These are phyloP conservation scores for Drosophila buzzatii DNA, from an alignment of 2,888 invertebrate species.

Conservation along the genomic window DNA sequence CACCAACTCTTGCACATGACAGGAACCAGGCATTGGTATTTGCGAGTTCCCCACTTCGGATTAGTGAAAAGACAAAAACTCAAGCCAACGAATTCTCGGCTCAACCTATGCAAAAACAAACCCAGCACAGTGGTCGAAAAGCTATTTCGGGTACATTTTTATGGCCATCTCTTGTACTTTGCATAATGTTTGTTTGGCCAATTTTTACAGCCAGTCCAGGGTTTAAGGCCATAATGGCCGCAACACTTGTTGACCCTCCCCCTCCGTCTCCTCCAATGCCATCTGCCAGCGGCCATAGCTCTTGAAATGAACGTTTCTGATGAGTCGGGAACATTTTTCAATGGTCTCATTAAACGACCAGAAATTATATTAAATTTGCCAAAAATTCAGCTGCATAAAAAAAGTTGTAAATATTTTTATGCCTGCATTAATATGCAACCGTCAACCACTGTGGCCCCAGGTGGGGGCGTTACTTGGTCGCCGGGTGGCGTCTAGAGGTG, in stretches of 20 bases:
- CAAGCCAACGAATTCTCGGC: conserved; percentile 48
- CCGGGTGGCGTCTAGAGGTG: background rate
- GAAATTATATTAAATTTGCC: conserved; percentile 79
- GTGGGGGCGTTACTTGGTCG: background rate
- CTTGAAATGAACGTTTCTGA: conserved; percentile 40
- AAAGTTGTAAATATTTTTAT: conserved; percentile 80
- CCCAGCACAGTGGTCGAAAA: conserved; percentile 58
- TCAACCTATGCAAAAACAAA: conserved; percentile 51
- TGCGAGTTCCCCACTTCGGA: conserved; percentile 72
- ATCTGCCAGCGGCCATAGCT: background rate
- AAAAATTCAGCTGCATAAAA: conserved; percentile 72
- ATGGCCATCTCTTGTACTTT: conserved; percentile 61
- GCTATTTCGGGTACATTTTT: conserved; percentile 31
- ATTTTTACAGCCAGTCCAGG: conserved; percentile 66
- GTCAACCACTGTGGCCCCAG: conserved; percentile 67
- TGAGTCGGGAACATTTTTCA: conserved; percentile 67
- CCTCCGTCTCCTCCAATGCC: background rate
- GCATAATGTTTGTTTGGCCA: conserved; percentile 71
- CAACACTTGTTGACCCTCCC: conserved; percentile 70
- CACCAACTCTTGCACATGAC: conserved; percentile 73
- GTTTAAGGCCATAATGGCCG: conserved; percentile 58
- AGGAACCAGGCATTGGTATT: conserved; percentile 77
- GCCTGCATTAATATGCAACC: conserved; percentile 81
- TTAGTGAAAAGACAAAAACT: conserved; percentile 75
- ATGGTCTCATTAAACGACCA: conserved; percentile 79